Evolutionary conservation across 2,113 vertebrate genomes (phyloP), one percentile per base, ranked within the genome.

Genomic region (Himantopus leucocephalus): DNA sequence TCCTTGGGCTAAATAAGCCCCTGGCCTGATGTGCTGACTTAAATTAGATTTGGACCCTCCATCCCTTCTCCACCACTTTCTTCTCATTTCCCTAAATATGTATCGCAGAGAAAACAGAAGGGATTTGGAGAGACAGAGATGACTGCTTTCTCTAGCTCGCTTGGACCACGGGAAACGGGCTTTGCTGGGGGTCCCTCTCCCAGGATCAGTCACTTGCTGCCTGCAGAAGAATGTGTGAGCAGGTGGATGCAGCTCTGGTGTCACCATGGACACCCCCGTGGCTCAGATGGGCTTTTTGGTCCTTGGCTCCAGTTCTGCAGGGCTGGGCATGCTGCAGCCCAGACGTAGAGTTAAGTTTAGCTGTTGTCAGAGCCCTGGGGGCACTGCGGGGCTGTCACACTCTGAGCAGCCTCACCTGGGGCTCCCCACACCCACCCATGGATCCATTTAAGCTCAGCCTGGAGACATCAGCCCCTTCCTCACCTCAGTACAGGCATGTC

Each of bases 401-500:
- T 39, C 23, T 29, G 22, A 71, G 23, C 64, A 72, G 41, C 37
- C 52, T 5, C 73, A 45, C 34, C 79, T 70, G 83, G 26, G 30
- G 23, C 34, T 34, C 37, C 60, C 29, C 60, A 32, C 34, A 14
- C 26, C 45, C 30, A 3, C 48, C 34, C 12, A 1, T 0, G 1
- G 30, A 32, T 43, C 60, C 8, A 37, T 67, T 67, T 81, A 66
- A 81, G 52, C 59, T 37, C 68, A 27, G 35, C 10, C 2, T 16
- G 32, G 52, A 12, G 86, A 11, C 8, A 3, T 13, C 29, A 35
- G 20, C 41, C 16, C 4, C 8, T 16, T 43, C 30, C 26, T 72
- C 11, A 1, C 27, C 18, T 22, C 0, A 1, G 8, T 17, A 21
- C 0, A 2, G 43, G 3, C 2, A 2, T 21, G 29, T 14, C 2